Base-by-base conservation (phyloP, 2,113 vertebrate species). In the Coreoperca whiteheadi region DNA sequence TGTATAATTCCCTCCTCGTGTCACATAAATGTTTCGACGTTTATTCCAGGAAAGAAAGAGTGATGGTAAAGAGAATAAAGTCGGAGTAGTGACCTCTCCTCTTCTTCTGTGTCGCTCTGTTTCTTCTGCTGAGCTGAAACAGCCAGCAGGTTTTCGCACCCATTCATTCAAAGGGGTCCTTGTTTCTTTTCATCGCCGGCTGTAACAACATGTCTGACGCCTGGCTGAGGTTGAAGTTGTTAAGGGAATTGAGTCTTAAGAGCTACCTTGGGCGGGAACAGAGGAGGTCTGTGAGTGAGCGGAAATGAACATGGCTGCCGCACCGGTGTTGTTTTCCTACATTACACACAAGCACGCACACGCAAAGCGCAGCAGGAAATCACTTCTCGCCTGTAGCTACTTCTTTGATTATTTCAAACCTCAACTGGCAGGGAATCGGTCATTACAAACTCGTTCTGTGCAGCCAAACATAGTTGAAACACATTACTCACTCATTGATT, bases 41-140 rank as follows among this genome's bases (percentile, higher is more conserved):
- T 61, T 53, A 23, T 46, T 46, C 4, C 43, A 46, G 14, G 14
- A 60, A 50, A 72, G 8, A 79, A 72, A 78, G 60, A 65, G 65
- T 84, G 67, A 87, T 28, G 56, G 64, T 65, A 23, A 74, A 68
- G 48, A 82, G 64, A 92, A 92, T 94, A 92, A 94, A 93, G 67
- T 88, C 59, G 39, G 46, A 86, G 63, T 54, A 75, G 74, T 79
- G 74, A 87, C 48, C 32, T 75, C 34, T 82, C 28, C 21, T 70
- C 66, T 79, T 74, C 28, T 15, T 21, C 67, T 63, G 67, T 84
- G 81, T 79, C 2, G 10, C 39, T 84, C 28, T 30, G 54, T 84
- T 77, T 73, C 25, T 65, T 32, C 32, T 54, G 28, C 57, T 39
- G 51, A 67, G n/a, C 20, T 28, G 18, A 79, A 76, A 73, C 34